Base-by-base conservation (phyloP, 37 sponge, comb jelly and placozoan genomes). In the Aphrocallistes beatrix region DNA sequence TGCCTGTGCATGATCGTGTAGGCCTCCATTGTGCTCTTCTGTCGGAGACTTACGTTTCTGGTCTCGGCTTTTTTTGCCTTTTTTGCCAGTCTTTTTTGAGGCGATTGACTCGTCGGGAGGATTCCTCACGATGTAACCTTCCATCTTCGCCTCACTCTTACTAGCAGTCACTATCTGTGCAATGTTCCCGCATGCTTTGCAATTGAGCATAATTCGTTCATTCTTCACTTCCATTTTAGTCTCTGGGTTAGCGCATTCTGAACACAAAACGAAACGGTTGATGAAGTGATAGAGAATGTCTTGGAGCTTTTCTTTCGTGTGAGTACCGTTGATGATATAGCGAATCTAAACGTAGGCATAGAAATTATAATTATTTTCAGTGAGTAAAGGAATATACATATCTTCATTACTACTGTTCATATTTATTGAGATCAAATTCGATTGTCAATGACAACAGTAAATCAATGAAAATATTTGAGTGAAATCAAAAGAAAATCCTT, bases 251-350 rank as follows among this genome's bases (percentile, higher is more conserved):
- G 93, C 96, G 84, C 99, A 98, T 49, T 92, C 94, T 19, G 90
- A 88, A 45, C 99, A 98, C 45, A 98, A 87, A 0, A 98, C 99
- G 87, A 98, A 98, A 83, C 93, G 93, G 88, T 92, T 92, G 87
- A 98, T 94, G 92, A 98, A 98, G 45, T 90, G 94, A 81, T 95
- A 91, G 25, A 98, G 91, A 49, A 98, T 81, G 40, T 95, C 99
- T 86, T 98, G 99, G 39, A 98, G 93, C 81, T 89, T 92, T 42
- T 51, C 51, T 23, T 50, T 86, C 81, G 92, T 94, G 87, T 98
- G 99, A n/a, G 94, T 86, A 13, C 99, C 99, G 81, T 98, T 98
- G 40, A 98, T 96, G 51, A 98, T 95, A 90, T 94, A 93, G 88
- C 96, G 94, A 8, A 93, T 13, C 75, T 60, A 28, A 32, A 60